phyloP scores from a whole-genome alignment of 2,797 vertebrate species.

The Aselliscus stoliczkanus region DNA sequence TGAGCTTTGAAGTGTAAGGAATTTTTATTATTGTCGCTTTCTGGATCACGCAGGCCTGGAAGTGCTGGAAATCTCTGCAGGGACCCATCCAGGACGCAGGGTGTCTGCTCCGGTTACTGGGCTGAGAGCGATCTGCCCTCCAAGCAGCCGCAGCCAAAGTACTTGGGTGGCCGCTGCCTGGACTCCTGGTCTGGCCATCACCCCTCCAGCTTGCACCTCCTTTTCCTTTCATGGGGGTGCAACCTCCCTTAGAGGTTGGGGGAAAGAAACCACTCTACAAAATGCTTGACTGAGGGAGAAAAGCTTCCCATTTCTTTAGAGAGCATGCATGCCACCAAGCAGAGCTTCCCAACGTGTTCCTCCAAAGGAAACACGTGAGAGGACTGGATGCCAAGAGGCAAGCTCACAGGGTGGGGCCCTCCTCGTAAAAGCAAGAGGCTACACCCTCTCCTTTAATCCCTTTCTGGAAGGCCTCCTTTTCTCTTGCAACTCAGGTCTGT shows the following conservation, averaged over 20 bases:
- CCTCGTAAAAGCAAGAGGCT: neutral
- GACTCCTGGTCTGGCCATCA: neutral
- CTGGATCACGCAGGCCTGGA: neutral
- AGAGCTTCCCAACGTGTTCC: neutral
- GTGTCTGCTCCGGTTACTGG: neutral
- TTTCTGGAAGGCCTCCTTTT: slow-evolving; percentile 46
- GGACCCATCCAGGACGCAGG: neutral
- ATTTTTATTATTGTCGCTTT: slow-evolving; percentile 42
- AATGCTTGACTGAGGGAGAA: neutral
- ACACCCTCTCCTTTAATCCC: neutral
- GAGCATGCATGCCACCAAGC: neutral
- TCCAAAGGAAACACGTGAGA: slow-evolving; percentile 56
- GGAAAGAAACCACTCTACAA: slow-evolving; percentile 16
- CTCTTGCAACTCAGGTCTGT: neutral
- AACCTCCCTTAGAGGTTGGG: neutral
- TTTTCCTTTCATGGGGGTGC: slow-evolving; percentile 12
- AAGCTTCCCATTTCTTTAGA: neutral
- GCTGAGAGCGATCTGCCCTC: neutral
- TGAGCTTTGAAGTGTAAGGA: neutral
- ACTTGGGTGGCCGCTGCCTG: neutral
- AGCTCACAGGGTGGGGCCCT: neutral
- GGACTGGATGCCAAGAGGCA: neutral
- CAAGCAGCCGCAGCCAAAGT: neutral
- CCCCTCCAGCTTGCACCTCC: neutral
- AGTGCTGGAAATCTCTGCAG: neutral